Conservation (phyloP, 2,888 invertebrate genomes). For the Heliconius sara region DNA sequence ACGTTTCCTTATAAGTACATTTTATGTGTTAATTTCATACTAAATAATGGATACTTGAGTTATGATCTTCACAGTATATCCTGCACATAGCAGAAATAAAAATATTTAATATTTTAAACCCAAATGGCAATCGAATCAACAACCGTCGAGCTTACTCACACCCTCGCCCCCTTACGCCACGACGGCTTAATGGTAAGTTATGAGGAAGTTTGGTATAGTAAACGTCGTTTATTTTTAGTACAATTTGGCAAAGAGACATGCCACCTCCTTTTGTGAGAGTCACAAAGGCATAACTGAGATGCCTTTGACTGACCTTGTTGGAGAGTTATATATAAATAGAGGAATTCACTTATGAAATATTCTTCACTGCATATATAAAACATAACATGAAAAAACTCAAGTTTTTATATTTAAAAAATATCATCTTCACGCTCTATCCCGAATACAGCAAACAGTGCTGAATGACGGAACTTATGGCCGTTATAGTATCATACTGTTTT, state of each 20-base stretch:
- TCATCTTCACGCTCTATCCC: too few relatives aligned
- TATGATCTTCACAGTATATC: background rate
- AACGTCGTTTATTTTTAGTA: conserved; percentile 17
- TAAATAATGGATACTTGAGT: background rate
- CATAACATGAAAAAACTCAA: background rate
- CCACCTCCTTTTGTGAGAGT: conserved; percentile 43
- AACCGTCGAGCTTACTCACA: too few relatives aligned
- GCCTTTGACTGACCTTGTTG: too few relatives aligned
- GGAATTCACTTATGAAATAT: conserved; percentile 14
- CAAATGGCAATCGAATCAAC: too few relatives aligned
- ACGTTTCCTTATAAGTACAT: background rate
- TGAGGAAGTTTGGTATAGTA: conserved; percentile 8
- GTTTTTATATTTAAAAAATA: background rate
- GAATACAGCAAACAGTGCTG: too few relatives aligned
- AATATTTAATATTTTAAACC: too few relatives aligned
- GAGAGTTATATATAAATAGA: conserved; percentile 22
- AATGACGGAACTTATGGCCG: too few relatives aligned
- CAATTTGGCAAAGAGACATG: conserved; percentile 30
- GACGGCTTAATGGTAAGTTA: background rate
- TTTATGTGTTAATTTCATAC: background rate
- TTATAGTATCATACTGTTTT: background rate
- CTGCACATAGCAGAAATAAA: too few relatives aligned
- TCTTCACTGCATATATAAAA: background rate
- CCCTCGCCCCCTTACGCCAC: too few relatives aligned
- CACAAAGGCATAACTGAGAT: conserved; percentile 48